Conservation (phyloP, 2,888 invertebrate species). For the Dromius quadrimaculatus region DNA sequence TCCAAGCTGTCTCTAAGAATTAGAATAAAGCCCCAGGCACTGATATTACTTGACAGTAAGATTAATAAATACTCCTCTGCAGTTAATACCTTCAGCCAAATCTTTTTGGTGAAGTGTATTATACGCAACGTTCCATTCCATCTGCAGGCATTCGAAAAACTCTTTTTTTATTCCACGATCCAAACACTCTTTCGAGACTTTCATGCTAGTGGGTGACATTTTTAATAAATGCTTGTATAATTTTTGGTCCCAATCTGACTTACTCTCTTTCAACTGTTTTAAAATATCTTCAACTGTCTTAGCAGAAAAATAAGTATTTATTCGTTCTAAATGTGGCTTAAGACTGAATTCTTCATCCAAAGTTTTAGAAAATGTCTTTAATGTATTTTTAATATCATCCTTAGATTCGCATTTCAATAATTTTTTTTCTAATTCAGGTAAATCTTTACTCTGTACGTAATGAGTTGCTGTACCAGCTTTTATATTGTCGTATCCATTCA, state of each 20-base stretch:
- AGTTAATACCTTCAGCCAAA: conserved; percentile 88
- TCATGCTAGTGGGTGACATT: conserved; percentile 94
- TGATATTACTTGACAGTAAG: too few species aligned
- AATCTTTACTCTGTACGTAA: conserved; percentile 75
- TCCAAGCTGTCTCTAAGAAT: too few species aligned
- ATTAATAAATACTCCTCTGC: too few species aligned
- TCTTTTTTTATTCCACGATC: conserved; percentile 76
- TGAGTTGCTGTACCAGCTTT: conserved; percentile 95
- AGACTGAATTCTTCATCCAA: conserved; percentile 76
- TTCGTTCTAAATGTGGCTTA: conserved; percentile 76
- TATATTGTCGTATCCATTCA: conserved; percentile 82
- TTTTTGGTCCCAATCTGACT: conserved; percentile 84
- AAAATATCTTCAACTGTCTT: conserved; percentile 84
- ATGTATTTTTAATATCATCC: conserved; percentile 69
- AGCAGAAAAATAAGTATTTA: conserved; percentile 83
- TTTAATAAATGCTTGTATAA: conserved; percentile 77
- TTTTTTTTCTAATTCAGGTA: conserved; percentile 74
- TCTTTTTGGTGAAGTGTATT: conserved; percentile 78
- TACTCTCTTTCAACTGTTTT: conserved; percentile 78
- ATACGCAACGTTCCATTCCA: conserved; percentile 88
- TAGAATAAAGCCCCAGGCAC: too few species aligned
- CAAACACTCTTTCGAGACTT: conserved; percentile 85
- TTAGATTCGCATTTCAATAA: conserved; percentile 71
- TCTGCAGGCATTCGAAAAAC: conserved; percentile 83
- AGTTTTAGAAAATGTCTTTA: conserved; percentile 73